A percentile compares a stretch with the other conserved stretches of the same genome.
phyloP scores from a whole-genome alignment of 2,797 vertebrate genomes.

The Sebastes dallii region DNA sequence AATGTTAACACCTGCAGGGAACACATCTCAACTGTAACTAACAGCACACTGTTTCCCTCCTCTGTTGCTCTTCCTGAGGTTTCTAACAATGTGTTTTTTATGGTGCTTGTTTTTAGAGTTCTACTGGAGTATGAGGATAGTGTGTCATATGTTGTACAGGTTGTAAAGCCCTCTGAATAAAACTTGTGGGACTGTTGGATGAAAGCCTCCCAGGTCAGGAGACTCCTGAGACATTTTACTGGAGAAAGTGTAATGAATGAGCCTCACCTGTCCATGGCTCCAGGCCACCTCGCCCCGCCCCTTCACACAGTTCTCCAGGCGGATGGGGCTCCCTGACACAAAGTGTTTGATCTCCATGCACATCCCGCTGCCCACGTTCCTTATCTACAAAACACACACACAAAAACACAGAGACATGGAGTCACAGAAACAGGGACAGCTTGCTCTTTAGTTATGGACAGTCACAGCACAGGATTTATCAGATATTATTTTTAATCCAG shows the following conservation, averaged over 20 bases:
- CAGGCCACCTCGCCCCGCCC: slow-evolving; percentile 87
- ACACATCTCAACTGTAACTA: background rate
- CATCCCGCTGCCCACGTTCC: slow-evolving; percentile 85
- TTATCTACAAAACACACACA: slow-evolving; percentile 80
- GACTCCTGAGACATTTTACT: background rate
- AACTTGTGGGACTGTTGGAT: background rate
- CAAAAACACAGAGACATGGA: background rate
- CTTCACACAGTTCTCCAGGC: slow-evolving; percentile 88
- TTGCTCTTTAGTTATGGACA: background rate
- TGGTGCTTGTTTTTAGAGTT: background rate
- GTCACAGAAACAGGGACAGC: background rate
- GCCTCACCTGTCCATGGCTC: slow-evolving; percentile 90
- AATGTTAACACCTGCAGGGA: slow-evolving; percentile 85
- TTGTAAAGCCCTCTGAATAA: background rate
- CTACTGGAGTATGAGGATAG: background rate
- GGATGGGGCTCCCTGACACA: slow-evolving; percentile 86
- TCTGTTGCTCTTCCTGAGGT: background rate
- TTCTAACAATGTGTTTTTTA: no score
- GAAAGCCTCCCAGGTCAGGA: background rate
- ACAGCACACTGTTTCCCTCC: background rate
- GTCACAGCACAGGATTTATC: background rate
- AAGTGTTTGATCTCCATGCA: slow-evolving; percentile 92
- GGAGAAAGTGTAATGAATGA: background rate
- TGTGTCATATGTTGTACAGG: background rate
- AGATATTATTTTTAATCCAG: background rate